Percentiles rank a stretch among this genome's conserved stretches.
These are phyloP conservation scores for Vandiemenella viatica DNA, from an alignment of 2,888 invertebrate species.

Conservation along the genomic window DNA sequence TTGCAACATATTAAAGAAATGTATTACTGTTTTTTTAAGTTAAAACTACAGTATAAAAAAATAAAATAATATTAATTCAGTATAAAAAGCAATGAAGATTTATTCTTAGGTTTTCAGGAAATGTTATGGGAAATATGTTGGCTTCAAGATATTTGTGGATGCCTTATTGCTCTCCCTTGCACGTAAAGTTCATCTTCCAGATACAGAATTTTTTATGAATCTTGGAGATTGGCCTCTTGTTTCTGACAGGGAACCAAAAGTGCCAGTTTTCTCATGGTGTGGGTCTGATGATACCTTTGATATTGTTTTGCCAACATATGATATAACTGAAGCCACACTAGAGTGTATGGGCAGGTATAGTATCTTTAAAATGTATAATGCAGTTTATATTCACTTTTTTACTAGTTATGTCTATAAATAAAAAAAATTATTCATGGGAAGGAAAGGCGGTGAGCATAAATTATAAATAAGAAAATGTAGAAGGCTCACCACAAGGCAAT, in stretches of 20 bases:
- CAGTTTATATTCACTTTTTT: neutral
- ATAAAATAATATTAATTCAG: conserved; percentile 6
- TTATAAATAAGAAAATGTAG: too few species aligned
- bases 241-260: too few species aligned
- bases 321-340: conserved; percentile 78
- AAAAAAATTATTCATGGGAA: neutral
- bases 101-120: conserved; percentile 50
- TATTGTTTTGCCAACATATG: conserved; percentile 90
- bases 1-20: neutral
- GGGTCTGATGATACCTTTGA: conserved; percentile 73
- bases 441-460: too few species aligned
- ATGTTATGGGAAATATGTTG: conserved; percentile 88
- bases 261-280: conserved; percentile 92
- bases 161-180: conserved; percentile 65
- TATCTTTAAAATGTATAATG: too few species aligned
- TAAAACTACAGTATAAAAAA: conserved; percentile 6
- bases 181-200: conserved; percentile 66
- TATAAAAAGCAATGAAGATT: too few species aligned
- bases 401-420: conserved; percentile 1
- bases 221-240: conserved; percentile 92
- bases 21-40: conserved; percentile 2
- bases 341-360: conserved; percentile 87
- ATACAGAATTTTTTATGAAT: conserved; percentile 81
- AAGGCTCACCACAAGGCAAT: too few species aligned
- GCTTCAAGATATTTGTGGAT: conserved; percentile 92